Evolutionary conservation across 2,888 invertebrate species (phyloP).

Genomic region (Pyralis farinalis): DNA sequence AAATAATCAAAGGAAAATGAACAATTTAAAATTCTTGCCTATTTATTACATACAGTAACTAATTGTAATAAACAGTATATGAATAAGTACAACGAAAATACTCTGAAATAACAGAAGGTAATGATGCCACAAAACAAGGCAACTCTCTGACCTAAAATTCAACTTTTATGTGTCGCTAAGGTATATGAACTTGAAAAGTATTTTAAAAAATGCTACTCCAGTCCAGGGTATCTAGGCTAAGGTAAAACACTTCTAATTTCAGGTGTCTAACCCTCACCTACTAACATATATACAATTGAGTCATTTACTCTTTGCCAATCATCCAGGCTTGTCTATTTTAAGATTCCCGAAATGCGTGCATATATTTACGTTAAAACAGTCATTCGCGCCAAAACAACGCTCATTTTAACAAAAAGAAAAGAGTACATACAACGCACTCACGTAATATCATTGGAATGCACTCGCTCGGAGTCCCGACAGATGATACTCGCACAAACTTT

Average conservation of each 20-base stretch:
- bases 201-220: slow-evolving; percentile 27
- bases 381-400: slow-evolving; percentile 47
- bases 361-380: slow-evolving; percentile 25
- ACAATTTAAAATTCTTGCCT: too few species aligned
- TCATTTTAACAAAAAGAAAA: slow-evolving; percentile 32
- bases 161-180: too few species aligned
- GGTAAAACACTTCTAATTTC: slow-evolving; percentile 59
- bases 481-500: slow-evolving; percentile 65
- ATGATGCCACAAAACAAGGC: too few species aligned
- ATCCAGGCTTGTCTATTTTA: slow-evolving; percentile 51
- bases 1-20: too few species aligned
- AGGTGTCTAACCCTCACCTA: slow-evolving; percentile 72
- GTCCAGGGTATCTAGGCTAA: slow-evolving; percentile 54
- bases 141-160: too few species aligned
- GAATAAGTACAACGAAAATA: too few species aligned
- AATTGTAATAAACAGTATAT: too few species aligned
- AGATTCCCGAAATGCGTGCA: slow-evolving; percentile 39
- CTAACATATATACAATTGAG: slow-evolving; percentile 59
- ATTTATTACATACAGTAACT: too few species aligned
- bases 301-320: slow-evolving; percentile 52
- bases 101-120: too few species aligned
- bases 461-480: slow-evolving; percentile 23
- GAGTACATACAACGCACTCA: slow-evolving; percentile 39
- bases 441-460: slow-evolving; percentile 73
- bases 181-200: slow-evolving; percentile 28